phyloP scores from a whole-genome alignment of 2,113 vertebrate genomes.

The Rhabdornis inornatus region DNA sequence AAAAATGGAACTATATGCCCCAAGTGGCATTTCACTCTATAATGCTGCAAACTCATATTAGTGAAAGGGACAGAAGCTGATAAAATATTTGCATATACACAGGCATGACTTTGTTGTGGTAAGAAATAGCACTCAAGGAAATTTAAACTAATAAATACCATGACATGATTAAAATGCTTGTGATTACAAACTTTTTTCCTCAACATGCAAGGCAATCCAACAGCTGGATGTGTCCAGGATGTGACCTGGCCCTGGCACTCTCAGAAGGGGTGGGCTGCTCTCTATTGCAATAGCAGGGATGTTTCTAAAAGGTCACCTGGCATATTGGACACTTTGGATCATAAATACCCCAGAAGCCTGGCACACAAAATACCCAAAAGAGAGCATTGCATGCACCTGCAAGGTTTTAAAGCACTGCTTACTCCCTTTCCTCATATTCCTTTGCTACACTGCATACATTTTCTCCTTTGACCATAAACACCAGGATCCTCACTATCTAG shows the following conservation, averaged over 20 bases:
- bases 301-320: not conserved
- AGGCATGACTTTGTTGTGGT: not conserved
- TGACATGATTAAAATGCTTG: not conserved
- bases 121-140: not conserved
- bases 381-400: not conserved
- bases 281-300: rapidly evolving
- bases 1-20: not conserved
- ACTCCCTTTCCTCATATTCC: not conserved
- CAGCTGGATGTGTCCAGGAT: rapidly evolving
- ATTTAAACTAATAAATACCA: not conserved
- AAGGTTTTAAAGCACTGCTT: not conserved
- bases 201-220: not conserved
- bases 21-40: not conserved
- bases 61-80: not conserved
- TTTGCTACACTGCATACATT: too few relatives aligned
- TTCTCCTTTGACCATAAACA: not conserved
- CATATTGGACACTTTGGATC: not conserved
- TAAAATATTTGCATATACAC: not conserved
- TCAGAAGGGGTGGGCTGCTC: not conserved
- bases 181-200: not conserved
- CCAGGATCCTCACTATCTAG: not conserved
- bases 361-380: not conserved
- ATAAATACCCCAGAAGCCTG: not conserved
- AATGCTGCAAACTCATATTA: not conserved
- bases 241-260: rapidly evolving